Percentiles rank a stretch among this genome's conserved stretches.
Evolutionary conservation across 2,888 invertebrate species (phyloP).

Genomic region (Helicoverpa assulta): DNA sequence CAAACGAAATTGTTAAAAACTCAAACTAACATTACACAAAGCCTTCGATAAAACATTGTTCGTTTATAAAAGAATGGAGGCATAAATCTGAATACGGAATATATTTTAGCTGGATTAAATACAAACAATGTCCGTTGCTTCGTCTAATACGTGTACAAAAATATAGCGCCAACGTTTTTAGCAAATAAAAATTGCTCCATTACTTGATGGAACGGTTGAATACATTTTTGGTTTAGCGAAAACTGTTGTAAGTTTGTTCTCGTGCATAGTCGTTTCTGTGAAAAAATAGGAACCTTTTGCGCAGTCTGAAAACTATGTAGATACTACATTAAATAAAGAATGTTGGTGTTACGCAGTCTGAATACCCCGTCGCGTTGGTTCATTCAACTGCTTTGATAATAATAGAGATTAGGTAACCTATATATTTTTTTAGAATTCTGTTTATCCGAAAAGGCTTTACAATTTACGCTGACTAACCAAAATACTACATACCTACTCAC

Average conservation of each 20-base stretch:
- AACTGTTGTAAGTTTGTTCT: background rate
- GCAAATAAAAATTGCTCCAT: constrained; percentile 28
- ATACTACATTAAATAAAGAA: too few relatives aligned
- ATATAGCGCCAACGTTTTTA: constrained; percentile 10
- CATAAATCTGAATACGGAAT: constrained; percentile 30
- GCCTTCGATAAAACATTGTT: constrained; percentile 10
- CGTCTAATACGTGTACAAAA: constrained; percentile 18
- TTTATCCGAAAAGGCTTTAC: too few relatives aligned
- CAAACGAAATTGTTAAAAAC: constrained; percentile 2
- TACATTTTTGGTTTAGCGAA: background rate
- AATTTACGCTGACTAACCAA: background rate
- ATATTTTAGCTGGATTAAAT: constrained; percentile 50
- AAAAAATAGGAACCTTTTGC: background rate
- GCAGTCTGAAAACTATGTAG: background rate
- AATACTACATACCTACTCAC: background rate
- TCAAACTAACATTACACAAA: constrained; percentile 11
- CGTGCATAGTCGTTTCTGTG: background rate
- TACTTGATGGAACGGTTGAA: constrained; percentile 23
- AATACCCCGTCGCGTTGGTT: background rate
- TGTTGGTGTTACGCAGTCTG: too few relatives aligned
- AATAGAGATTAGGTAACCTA: too few relatives aligned
- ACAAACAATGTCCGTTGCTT: constrained; percentile 36
- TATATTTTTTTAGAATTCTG: too few relatives aligned
- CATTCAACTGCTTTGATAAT: background rate
- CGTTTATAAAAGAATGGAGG: constrained; percentile 13